These are phyloP conservation scores for Drosophila parthenogenetica DNA, from an alignment of 2,888 invertebrate genomes.

Conservation along the genomic window DNA sequence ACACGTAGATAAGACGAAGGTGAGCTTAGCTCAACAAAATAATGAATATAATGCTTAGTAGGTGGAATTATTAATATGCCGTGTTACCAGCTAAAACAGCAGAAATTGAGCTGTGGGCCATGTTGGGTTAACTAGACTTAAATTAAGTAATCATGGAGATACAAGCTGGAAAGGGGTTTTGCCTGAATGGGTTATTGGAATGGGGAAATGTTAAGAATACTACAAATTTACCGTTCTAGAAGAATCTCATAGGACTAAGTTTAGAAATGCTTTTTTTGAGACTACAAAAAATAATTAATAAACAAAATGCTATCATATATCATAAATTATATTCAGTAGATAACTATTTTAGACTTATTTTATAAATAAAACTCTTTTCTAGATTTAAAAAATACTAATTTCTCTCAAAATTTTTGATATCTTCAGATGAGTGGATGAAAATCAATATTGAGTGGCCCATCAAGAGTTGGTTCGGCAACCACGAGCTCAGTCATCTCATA, in stretches of 20 bases:
- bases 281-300: background rate
- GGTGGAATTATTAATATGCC: constrained; percentile 4
- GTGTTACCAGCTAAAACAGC: background rate
- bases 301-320: too few species aligned
- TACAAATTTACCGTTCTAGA: too few species aligned
- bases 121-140: background rate
- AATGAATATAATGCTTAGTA: constrained; percentile 21
- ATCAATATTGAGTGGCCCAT: constrained; percentile 92
- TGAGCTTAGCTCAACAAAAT: constrained; percentile 11
- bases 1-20: constrained; percentile 30
- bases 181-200: too few species aligned
- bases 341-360: too few species aligned
- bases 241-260: too few species aligned
- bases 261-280: too few species aligned
- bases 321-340: too few species aligned
- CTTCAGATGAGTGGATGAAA: constrained; percentile 91
- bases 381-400: background rate
- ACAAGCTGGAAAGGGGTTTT: too few species aligned
- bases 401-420: background rate
- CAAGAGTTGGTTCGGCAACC: constrained; percentile 90
- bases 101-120: background rate
- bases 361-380: background rate
- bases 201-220: too few species aligned
- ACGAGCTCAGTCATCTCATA: constrained; percentile 89
- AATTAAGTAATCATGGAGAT: too few species aligned